phyloP scores from a whole-genome alignment of 2,888 invertebrate genomes.

The Pedicia rivosa region DNA sequence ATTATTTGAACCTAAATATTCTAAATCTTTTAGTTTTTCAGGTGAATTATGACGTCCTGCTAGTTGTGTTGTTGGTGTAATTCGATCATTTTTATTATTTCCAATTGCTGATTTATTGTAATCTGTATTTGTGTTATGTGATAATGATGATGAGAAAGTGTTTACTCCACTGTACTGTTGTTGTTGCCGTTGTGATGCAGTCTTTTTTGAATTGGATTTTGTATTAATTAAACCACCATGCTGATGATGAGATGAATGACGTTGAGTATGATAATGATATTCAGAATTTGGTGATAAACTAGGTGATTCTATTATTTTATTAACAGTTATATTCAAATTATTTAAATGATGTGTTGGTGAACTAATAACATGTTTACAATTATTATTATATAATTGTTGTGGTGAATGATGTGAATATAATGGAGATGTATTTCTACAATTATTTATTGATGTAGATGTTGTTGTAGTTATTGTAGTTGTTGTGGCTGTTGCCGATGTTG shows the following conservation, averaged over 20 bases:
- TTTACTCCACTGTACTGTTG: background rate
- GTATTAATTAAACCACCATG: slow-evolving; percentile 22
- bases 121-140: too few species aligned
- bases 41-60: too few species aligned
- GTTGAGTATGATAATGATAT: background rate
- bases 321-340: slow-evolving; percentile 4
- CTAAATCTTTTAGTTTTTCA: slow-evolving; percentile 3
- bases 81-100: slow-evolving; percentile 1
- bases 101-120: background rate
- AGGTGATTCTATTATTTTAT: slow-evolving; percentile 3
- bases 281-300: slow-evolving; percentile 5
- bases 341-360: slow-evolving; percentile 5
- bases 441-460: slow-evolving; percentile 20
- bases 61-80: background rate
- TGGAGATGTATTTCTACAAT: slow-evolving; percentile 19
- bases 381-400: slow-evolving; percentile 1
- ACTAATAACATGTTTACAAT: background rate
- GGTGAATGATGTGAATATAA: background rate
- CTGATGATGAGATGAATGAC: slow-evolving; percentile 6
- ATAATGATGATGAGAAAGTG: background rate
- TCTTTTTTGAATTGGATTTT: slow-evolving; percentile 31
- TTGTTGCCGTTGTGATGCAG: slow-evolving; percentile 23
- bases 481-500: too few species aligned
- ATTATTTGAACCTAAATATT: slow-evolving; percentile 2
- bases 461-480: too few species aligned